Evolutionary conservation across 1,140 invertebrate species (phyloP), one percentile per base, ranked within the genome.

Genomic region (Brachionus rubens): DNA sequence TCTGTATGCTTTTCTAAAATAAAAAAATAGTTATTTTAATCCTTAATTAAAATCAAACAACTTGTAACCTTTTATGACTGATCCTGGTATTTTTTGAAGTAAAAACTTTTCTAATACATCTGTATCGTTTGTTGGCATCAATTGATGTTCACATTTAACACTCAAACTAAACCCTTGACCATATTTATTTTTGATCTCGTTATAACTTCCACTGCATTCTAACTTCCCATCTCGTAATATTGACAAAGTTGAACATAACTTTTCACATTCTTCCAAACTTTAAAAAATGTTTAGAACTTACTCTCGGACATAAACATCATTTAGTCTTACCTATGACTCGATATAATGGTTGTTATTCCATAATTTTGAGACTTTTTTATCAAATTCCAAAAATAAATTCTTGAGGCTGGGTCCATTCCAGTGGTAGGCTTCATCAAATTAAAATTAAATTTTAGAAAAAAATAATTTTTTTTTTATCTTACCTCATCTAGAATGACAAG

Each of bases 261-360:
- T 85, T 77, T 87, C 86, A 82, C 86, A 87, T 79, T 87, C 86
- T 78, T 87, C 86, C 86, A 87, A 87, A 75, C 85, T 86, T 16
- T 30, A 26, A 50, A 28, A 10, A 48, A 6, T n/a, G 19, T 12
- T 33, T 72, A 9, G n/a, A n/a, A n/a, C n/a, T n/a, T n/a, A n/a
- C n/a, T n/a, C n/a, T n/a, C n/a, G n/a, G n/a, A n/a, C n/a, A n/a
- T n/a, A n/a, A n/a, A n/a, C n/a, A n/a, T n/a, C n/a, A n/a, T n/a
- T n/a, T n/a, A n/a, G n/a, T n/a, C 0, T 21, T 7, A 72, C 68
- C 68, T 72, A 26, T 72, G 68, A 54, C 68, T 72, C 5, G 68
- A 72, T 16, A 72, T 36, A 41, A 72, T 19, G 10, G 50, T 30
- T n/a, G 68, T 72, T 10, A 72, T 72, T 48, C 68, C 68, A 36